Conservation (phyloP, 2,797 vertebrate species). For the Lutjanus argentimaculatus region DNA sequence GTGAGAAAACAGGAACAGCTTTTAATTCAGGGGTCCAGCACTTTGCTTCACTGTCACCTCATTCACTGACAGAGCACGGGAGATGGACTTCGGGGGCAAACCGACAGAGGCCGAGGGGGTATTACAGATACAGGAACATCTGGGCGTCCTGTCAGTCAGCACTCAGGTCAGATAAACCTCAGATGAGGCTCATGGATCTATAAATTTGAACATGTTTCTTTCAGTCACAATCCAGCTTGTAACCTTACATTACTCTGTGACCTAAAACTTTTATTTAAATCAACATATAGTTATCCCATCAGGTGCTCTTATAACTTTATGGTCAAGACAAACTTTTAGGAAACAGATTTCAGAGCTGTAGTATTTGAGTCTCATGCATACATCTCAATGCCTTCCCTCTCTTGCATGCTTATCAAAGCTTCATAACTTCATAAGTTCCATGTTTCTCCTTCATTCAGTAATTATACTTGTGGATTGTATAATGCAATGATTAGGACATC, state of each 20-base stretch:
- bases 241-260: neutral
- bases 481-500: too few species aligned
- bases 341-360: too few species aligned
- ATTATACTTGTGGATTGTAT: too few species aligned
- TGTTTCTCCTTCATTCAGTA: too few species aligned
- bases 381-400: neutral
- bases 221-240: neutral
- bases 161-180: neutral
- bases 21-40: neutral
- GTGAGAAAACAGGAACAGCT: constrained; percentile 37
- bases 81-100: neutral
- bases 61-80: neutral
- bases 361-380: neutral
- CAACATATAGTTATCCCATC: neutral
- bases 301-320: neutral
- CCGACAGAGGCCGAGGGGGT: neutral
- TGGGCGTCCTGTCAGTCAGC: neutral
- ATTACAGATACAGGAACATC: neutral
- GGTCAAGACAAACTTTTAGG: too few species aligned
- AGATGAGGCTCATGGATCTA: neutral
- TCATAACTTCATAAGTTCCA: too few species aligned
- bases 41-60: neutral
- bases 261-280: too few species aligned
- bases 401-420: too few species aligned
- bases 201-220: neutral